Conservation (phyloP, 2,888 invertebrate species). For the Meghimatium bilineatum region DNA sequence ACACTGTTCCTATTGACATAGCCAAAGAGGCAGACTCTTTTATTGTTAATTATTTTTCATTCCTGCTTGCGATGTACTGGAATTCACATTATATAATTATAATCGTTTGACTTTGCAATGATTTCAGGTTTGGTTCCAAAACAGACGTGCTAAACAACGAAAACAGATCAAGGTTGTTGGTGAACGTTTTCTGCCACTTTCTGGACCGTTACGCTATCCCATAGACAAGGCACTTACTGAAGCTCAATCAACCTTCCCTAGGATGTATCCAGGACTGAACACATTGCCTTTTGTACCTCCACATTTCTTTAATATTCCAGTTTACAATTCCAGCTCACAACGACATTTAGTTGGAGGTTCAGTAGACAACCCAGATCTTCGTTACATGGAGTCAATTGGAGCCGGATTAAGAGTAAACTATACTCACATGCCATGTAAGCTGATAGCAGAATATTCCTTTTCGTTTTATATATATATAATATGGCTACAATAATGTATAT, state of each 20-base stretch:
- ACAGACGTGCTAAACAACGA: constrained; percentile 17
- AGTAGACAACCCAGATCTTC: neutral
- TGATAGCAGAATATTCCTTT: too few species aligned
- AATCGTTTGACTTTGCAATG: too few species aligned
- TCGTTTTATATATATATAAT: too few species aligned
- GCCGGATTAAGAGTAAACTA: neutral
- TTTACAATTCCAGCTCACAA: neutral
- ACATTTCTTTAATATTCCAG: neutral
- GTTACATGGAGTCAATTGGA: neutral
- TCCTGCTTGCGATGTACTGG: too few species aligned
- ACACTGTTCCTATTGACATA: too few species aligned
- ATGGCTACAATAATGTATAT: too few species aligned
- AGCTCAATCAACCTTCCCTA: neutral
- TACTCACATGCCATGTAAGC: constrained; percentile 4
- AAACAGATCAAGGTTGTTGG: constrained; percentile 12
- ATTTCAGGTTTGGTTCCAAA: constrained; percentile 36
- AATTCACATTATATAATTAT: too few species aligned
- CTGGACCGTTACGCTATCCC: neutral
- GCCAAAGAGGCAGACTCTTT: too few species aligned
- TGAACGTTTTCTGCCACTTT: neutral
- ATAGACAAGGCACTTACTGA: neutral
- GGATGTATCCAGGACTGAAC: neutral
- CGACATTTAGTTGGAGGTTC: neutral
- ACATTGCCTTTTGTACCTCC: neutral
- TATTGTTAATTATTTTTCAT: too few species aligned